These are phyloP conservation scores for Oscheius sp. DNA, from an alignment of 2,888 invertebrate genomes.

Conservation along the genomic window DNA sequence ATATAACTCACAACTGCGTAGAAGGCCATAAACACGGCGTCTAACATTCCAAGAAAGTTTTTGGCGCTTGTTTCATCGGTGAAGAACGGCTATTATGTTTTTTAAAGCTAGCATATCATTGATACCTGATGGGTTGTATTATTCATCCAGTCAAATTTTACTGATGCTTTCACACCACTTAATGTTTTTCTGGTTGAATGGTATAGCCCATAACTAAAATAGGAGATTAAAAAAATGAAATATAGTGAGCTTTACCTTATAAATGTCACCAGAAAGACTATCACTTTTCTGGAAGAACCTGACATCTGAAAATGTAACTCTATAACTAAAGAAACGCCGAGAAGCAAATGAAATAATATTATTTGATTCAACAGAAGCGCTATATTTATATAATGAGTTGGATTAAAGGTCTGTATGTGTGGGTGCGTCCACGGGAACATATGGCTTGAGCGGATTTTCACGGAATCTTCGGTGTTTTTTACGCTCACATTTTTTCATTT, in stretches of 20 bases:
- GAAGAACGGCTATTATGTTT: slow-evolving; percentile 56
- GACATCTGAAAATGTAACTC: slow-evolving; percentile 6
- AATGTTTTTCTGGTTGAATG: slow-evolving; percentile 66
- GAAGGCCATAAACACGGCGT: slow-evolving; percentile 68
- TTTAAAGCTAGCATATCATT: background rate
- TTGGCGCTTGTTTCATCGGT: slow-evolving; percentile 58
- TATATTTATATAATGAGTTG: slow-evolving; percentile 19
- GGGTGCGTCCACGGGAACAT: background rate
- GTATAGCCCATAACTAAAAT: slow-evolving; percentile 65
- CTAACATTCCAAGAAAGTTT: slow-evolving; percentile 66
- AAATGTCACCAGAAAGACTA: slow-evolving; percentile 62
- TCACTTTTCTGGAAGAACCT: slow-evolving; percentile 4
- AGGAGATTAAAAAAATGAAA: background rate
- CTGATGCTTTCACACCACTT: slow-evolving; percentile 66
- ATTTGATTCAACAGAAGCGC: background rate
- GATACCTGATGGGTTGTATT: slow-evolving; percentile 54
- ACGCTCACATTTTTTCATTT: too few relatives aligned
- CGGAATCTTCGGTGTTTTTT: too few relatives aligned
- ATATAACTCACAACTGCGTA: slow-evolving; percentile 59
- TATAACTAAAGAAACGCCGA: background rate
- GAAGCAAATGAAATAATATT: background rate
- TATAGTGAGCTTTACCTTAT: slow-evolving; percentile 43
- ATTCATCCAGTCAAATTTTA: slow-evolving; percentile 62
- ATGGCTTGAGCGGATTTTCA: background rate
- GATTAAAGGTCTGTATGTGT: slow-evolving; percentile 13